phyloP scores from a whole-genome alignment of 92 coral and sea anemone genomes.

The Bergia puertoricense region DNA sequence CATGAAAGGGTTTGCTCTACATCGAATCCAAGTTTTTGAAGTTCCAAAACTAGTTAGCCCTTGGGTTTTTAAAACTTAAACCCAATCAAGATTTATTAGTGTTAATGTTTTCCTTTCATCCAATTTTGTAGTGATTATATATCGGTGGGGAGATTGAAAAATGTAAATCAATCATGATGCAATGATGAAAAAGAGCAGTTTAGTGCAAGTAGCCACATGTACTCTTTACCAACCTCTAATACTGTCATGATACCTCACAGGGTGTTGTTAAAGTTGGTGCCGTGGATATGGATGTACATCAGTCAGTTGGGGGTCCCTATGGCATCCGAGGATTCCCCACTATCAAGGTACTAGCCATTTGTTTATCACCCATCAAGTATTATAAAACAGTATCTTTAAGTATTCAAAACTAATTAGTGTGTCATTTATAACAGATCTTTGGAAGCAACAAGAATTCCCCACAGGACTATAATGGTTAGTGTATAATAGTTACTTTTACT shows the following conservation, averaged over 20 bases:
- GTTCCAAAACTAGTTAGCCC: too few species aligned
- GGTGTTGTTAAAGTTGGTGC: constrained; percentile 90
- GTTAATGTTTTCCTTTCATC: too few species aligned
- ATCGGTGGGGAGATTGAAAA: too few species aligned
- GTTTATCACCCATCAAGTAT: not conserved
- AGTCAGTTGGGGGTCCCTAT: constrained; percentile 90
- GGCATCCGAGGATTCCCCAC: constrained; percentile 96
- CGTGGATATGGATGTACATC: constrained; percentile 97
- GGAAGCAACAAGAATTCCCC: constrained; percentile 96
- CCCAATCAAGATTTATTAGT: too few species aligned
- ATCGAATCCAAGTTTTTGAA: too few species aligned
- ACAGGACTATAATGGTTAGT: constrained; percentile 87
- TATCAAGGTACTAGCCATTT: constrained; percentile 67
- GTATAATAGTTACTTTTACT: not conserved
- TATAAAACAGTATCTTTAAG: not conserved
- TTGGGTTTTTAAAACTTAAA: too few species aligned
- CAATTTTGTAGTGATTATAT: too few species aligned
- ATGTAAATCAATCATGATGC: too few species aligned
- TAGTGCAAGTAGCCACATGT: too few species aligned
- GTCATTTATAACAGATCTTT: constrained; percentile 69
- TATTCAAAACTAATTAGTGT: not conserved
- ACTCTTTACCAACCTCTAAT: too few species aligned
- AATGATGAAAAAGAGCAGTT: too few species aligned
- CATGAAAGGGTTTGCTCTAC: too few species aligned
- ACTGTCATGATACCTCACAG: not conserved